Evolutionary conservation across 1,140 invertebrate species (phyloP), one percentile per base, ranked within the genome.

Genomic region (Cherax quadricarinatus): DNA sequence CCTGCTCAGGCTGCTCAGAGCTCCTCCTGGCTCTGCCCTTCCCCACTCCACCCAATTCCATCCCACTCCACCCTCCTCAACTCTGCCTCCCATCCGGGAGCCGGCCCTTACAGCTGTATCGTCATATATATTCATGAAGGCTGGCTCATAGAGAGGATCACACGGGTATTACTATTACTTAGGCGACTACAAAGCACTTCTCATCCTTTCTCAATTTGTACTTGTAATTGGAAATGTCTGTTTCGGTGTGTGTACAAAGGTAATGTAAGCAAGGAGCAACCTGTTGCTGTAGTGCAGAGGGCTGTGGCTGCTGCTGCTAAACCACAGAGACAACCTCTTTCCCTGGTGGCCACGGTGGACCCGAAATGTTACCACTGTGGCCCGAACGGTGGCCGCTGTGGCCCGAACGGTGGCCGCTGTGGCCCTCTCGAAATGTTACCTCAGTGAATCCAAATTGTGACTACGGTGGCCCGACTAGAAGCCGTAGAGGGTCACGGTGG

Each of bases 191-290:
- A 86, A 86, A 86, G 85, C 85, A 73, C 66, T 70, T 21, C 86
- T 78, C 86, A 49, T 78, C 86, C 86, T 87, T 60, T 49, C 70
- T 79, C 86, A 87, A 87, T 87, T 87, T 87, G 86, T 87, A 87
- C 70, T 51, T 79, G 86, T 87, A 87, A 87, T 87, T 87, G 86
- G 86, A 78, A 79, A 87, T 87, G 86, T 79, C 49, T 87, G 86
- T 87, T 16, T 87, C 70, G 86, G n/a, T 18, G 41, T 30, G 30
- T 51, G 49, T 70, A 87, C 86, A 87, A 87, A 87, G 86, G 86
- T 87, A 41, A 30, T 62, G 86, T 24, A 53, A 51, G 66, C 41
- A 21, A 51, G 78, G 24, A 1, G 78, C 30, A 41, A 48, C 41
- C 41, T 70, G 66, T 70, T 70, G 66, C 14, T 18, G 14, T 41